Percentiles rank a stretch among this genome's conserved stretches.
These are phyloP conservation scores for Dryocosmus kuriphilus DNA, from an alignment of 2,888 invertebrate species.

Conservation along the genomic window DNA sequence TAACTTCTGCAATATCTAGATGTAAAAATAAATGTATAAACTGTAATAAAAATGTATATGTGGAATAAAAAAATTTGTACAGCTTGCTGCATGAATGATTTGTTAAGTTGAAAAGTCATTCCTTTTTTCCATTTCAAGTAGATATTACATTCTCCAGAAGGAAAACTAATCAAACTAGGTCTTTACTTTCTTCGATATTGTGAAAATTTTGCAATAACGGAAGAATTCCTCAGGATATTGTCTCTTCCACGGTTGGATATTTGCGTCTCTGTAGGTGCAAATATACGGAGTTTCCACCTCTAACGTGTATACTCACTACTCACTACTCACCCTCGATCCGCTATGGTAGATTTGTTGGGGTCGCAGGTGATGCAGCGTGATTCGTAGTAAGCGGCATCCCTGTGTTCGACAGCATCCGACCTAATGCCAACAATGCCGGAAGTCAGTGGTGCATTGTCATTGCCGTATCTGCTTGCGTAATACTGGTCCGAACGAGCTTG, in stretches of 20 bases:
- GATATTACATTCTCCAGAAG: no score
- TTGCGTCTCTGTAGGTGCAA: neutral
- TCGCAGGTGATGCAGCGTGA: conserved; percentile 73
- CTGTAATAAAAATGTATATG: no score
- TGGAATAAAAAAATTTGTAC: no score
- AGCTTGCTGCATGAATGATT: no score
- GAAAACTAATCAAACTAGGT: no score
- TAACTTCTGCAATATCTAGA: no score
- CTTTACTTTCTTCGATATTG: conserved; percentile 40
- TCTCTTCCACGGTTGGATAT: neutral
- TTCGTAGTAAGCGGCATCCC: conserved; percentile 71
- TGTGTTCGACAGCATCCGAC: conserved; percentile 65
- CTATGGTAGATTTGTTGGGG: conserved; percentile 64
- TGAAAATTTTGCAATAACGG: neutral
- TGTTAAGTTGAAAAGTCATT: no score
- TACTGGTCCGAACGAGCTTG: conserved; percentile 70
- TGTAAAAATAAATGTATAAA: no score
- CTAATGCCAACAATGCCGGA: conserved; percentile 63
- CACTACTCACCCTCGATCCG: conserved; percentile 58
- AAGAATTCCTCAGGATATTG: neutral
- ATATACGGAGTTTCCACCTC: neutral
- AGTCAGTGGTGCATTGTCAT: conserved; percentile 63
- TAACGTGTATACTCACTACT: conserved; percentile 36
- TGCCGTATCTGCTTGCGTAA: conserved; percentile 64
- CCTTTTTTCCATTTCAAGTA: no score